Conservation (phyloP, 2,888 invertebrate genomes). For the Byasa hedistus region DNA sequence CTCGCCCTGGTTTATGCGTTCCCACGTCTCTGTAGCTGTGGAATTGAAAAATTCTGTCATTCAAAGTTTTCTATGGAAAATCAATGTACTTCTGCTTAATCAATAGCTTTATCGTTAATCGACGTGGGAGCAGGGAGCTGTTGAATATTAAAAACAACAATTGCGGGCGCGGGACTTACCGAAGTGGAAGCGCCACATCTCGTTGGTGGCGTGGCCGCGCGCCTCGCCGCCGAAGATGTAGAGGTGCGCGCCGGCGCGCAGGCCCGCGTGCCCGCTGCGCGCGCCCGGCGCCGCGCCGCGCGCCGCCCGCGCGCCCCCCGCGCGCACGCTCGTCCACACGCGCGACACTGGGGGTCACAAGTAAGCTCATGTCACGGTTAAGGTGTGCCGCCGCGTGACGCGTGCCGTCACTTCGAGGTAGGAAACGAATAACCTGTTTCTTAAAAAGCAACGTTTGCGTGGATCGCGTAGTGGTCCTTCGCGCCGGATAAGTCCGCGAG, state of each 20-base stretch:
- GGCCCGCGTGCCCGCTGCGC: slow-evolving; percentile 88
- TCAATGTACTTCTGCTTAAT: no score
- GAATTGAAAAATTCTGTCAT: neutral
- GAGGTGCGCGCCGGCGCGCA: slow-evolving; percentile 87
- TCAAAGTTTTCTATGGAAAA: neutral
- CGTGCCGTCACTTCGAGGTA: no score
- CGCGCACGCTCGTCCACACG: slow-evolving; percentile 83
- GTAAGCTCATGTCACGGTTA: no score
- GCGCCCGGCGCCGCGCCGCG: slow-evolving; percentile 83
- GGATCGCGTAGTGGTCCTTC: no score
- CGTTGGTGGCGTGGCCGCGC: slow-evolving; percentile 84
- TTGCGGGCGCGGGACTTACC: slow-evolving; percentile 64
- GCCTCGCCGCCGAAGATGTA: slow-evolving; percentile 90
- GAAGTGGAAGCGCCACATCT: slow-evolving; percentile 91
- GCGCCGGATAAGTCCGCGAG: neutral
- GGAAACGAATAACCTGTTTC: no score
- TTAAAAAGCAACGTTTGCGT: no score
- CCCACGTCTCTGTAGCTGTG: slow-evolving; percentile 87
- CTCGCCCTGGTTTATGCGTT: slow-evolving; percentile 82
- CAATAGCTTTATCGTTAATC: no score
- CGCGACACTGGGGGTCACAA: slow-evolving; percentile 69
- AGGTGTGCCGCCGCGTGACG: neutral
- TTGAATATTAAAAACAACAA: no score
- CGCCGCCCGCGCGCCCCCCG: slow-evolving; percentile 50
- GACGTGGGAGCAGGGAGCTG: no score